A percentile compares a stretch with the other conserved stretches of the same genome.
Evolutionary conservation across 2,113 vertebrate genomes (phyloP).

Genomic region (Heterocephalus glaber): DNA sequence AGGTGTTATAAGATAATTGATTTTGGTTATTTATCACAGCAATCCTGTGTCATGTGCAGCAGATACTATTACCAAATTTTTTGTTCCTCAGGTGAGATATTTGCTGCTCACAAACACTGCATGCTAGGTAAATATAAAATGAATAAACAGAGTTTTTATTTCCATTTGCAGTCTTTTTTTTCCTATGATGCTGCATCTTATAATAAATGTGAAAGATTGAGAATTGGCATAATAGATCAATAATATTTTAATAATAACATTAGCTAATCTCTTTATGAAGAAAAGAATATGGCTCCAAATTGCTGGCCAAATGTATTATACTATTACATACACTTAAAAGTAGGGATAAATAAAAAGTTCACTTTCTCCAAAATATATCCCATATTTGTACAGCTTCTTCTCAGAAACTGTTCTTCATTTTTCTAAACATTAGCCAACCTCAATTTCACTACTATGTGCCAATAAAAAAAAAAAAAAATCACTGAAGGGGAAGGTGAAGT

Average conservation of each 20-base stretch:
- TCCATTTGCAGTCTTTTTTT: background rate
- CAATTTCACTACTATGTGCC: background rate
- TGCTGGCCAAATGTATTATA: background rate
- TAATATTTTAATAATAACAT: slow-evolving; percentile 19
- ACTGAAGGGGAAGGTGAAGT: no score
- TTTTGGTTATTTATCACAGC: background rate
- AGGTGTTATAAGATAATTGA: background rate
- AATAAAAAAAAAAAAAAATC: background rate
- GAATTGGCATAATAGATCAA: background rate
- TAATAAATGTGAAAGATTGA: background rate
- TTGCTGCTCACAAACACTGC: background rate
- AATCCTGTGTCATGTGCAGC: background rate
- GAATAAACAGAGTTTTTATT: background rate
- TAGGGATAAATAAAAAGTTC: background rate
- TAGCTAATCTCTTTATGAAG: background rate
- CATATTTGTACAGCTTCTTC: background rate
- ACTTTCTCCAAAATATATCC: background rate
- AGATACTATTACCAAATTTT: background rate
- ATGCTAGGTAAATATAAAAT: background rate
- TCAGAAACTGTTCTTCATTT: background rate
- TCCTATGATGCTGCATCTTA: background rate
- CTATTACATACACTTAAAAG: background rate
- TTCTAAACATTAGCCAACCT: background rate
- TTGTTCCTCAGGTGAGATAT: background rate
- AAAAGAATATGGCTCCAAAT: background rate